Evolutionary conservation across 2,797 vertebrate species (phyloP), one percentile per base, ranked within the genome.

Genomic region (Odontamblyopus lacepedii): DNA sequence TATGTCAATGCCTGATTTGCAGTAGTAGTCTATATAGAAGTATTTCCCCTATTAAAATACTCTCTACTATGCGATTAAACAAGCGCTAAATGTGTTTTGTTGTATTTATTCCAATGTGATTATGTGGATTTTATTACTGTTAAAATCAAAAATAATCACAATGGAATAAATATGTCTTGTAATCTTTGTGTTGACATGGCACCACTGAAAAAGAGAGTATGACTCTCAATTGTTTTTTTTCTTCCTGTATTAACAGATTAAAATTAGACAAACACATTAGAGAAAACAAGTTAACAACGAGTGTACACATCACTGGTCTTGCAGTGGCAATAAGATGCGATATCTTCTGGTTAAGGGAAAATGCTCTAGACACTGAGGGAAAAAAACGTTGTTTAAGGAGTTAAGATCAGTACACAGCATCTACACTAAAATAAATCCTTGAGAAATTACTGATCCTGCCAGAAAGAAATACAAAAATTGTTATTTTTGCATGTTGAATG

Each of bases 1-100:
- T 41, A 27, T 29, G 48, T 65, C 38, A 44, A 50, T 50, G 41
- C n/a, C 32, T 65, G 63, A 64, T 64, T 64, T 63, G 19, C 27
- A 26, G 13, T 30, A 29, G 13, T 60, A 30, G 57, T 30, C 27
- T 15, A 30, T 18, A 30, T 30, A 15, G 32, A 56, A 62, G 64
- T 13, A 2, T 69, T 57, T 29, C 13, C 60, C 4, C 7, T 23
- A 38, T 12, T 23, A 57, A 63, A 11, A 35, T 63, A 60, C 13
- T 48, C 41, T 44, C 44, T 30, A 60, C 27, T 60, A 15, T 29
- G 57, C 5, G 2, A 60, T 56, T 26, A 23, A 23, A 56, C 55
- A 56, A 15, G 9, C 11, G 18, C 55, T 23, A 56, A 60, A 29
- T 56, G 9, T 23, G 55, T 29, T 60, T 6, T 30, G 27, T 30